Evolutionary conservation across 2,113 vertebrate genomes (phyloP).

Genomic region (Takifugu flavidus): DNA sequence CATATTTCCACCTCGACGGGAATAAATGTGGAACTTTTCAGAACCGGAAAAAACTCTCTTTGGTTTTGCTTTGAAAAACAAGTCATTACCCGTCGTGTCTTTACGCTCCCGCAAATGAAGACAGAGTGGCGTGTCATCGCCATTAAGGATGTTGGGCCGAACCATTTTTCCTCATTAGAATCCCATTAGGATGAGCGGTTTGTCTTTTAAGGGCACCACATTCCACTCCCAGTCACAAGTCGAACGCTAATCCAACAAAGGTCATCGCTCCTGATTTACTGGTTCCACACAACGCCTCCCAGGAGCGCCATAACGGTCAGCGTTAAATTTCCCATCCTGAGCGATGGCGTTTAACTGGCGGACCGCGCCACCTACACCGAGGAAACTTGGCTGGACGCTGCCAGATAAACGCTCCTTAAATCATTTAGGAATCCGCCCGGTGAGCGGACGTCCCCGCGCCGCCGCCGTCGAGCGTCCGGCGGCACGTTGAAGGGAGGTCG

Average conservation of each 20-base stretch:
- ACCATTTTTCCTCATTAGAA: constrained; percentile 47
- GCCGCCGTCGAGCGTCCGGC: too few relatives aligned
- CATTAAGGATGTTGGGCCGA: constrained; percentile 11
- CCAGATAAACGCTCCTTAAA: constrained; percentile 35
- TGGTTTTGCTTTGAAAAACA: neutral
- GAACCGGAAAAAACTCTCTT: neutral
- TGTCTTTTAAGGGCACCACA: constrained; percentile 55
- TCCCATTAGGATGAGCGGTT: constrained; percentile 43
- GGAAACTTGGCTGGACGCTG: constrained; percentile 47
- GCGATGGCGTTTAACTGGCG: constrained; percentile 50
- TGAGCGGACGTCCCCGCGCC: too few relatives aligned
- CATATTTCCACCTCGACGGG: neutral
- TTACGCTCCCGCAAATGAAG: constrained; percentile 22
- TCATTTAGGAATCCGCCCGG: constrained; percentile 47
- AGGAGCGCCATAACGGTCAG: constrained; percentile 55
- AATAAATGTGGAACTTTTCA: neutral
- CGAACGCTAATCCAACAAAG: constrained; percentile 56
- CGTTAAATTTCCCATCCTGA: constrained; percentile 64
- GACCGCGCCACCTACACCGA: constrained; percentile 38
- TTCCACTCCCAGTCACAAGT: constrained; percentile 51
- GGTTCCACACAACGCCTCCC: constrained; percentile 58
- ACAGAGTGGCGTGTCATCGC: constrained; percentile 24
- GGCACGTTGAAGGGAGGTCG: too few relatives aligned
- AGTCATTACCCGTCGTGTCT: neutral
- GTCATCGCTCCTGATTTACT: constrained; percentile 64